Conservation (phyloP, 2,113 vertebrate species). For the Urocolius indicus region DNA sequence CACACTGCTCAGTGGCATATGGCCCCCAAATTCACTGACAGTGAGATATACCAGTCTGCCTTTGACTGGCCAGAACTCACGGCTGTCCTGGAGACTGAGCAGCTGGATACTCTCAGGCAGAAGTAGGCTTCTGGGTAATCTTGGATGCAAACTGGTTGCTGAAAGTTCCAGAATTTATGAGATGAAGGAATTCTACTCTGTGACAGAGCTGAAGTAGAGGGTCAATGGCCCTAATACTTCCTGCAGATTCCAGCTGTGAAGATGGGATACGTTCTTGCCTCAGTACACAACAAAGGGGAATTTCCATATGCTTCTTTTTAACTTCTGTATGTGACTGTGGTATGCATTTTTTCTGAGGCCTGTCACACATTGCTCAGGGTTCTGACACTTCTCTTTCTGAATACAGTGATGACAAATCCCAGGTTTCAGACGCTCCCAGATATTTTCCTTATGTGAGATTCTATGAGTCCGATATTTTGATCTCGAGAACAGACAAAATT, state of each 20-base stretch:
- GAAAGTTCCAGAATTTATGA: constrained; percentile 39
- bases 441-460: not conserved
- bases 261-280: not conserved
- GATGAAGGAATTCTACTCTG: constrained; percentile 16
- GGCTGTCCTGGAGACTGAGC: not conserved
- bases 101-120: constrained; percentile 38
- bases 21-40: not conserved
- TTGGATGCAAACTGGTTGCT: not conserved
- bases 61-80: not conserved
- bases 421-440: not conserved
- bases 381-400: constrained; percentile 3
- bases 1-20: not conserved
- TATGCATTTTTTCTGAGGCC: not conserved
- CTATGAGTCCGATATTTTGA: not conserved
- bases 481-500: not conserved
- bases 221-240: not conserved
- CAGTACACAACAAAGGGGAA: not conserved
- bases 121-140: not conserved
- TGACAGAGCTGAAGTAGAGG: constrained; percentile 7
- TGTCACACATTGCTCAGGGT: not conserved
- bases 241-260: constrained; percentile 27
- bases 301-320: constrained; percentile 46
- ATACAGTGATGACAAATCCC: not conserved
- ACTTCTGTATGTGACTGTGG: not conserved
- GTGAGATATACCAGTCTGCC: not conserved